Base-by-base conservation (phyloP, 2,888 invertebrate genomes). In the Euplagia quadripunctaria region DNA sequence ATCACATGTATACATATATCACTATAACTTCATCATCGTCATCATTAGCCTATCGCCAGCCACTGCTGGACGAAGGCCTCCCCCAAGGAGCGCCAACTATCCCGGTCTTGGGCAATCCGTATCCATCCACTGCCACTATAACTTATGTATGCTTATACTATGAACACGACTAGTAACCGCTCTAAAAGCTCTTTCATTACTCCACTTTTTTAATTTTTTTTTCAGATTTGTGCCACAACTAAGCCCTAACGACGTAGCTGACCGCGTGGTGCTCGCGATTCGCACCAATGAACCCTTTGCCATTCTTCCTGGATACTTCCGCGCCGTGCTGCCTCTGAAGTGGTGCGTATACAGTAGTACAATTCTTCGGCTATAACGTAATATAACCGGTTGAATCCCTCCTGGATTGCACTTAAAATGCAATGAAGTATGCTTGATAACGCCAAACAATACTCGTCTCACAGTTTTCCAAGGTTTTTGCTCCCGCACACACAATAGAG, bases 201-300 rank as follows among this genome's bases (percentile, higher is more conserved):
- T 43, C 16, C 6, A 41, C 3, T 41, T 7, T 5, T 12, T 42
- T 55, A 8, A 31, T 49, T 58, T 12, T 63, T 11, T 61, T 89
- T 91, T 64, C 90, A 97, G 97, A 91, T 97, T 97, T 91, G 94
- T 98, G 74, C 97, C 97, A 58, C 97, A 97, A 70, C 93, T 99
- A 88, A 98, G 97, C 88, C 97, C 98, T 0, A 98, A 98, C 85
- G 97, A 98, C 86, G 99, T 99, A 12, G 99, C 98, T 7, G 98
- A 98, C 87, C 97, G 97, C 85, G 97, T 98, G 69, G 96, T 99
- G 77, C 96, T 97, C 52, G 98, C 98, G 49, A 97, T 99, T 79
- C 96, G 97, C 86, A 97, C 97, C 84, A 98, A 99, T 90, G 97
- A 98, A 87, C 96, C 97, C 72, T 94, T 97, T 80, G 97, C 98